phyloP scores from a whole-genome alignment of 1,140 invertebrate genomes.

The Drosophila novamexicana region DNA sequence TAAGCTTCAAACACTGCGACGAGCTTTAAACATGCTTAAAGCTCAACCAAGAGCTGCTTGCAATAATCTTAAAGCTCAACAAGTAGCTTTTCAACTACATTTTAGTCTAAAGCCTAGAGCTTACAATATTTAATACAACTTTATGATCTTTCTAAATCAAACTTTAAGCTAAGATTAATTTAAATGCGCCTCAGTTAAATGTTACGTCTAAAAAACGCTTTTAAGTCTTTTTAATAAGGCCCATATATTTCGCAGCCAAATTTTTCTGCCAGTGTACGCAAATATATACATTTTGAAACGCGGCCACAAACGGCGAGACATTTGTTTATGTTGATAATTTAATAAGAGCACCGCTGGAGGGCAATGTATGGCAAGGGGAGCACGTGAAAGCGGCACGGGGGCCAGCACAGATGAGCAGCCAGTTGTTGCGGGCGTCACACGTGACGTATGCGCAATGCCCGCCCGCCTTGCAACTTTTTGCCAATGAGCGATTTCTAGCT shows the following conservation, averaged over 20 bases:
- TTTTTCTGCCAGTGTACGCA: constrained; percentile 25
- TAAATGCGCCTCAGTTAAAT: no score
- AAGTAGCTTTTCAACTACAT: no score
- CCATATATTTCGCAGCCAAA: background rate
- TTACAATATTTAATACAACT: no score
- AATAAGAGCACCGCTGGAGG: constrained; percentile 66
- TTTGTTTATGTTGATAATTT: constrained; percentile 82
- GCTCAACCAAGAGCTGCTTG: no score
- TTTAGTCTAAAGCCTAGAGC: no score
- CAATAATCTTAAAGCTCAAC: no score
- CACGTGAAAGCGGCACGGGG: background rate
- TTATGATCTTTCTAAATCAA: no score
- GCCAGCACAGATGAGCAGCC: constrained; percentile 1
- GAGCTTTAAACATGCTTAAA: no score
- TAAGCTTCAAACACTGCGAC: no score
- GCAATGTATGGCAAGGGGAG: background rate
- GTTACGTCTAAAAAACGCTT: no score
- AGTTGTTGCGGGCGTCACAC: constrained; percentile 38
- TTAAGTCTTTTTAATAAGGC: no score
- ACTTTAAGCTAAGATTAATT: no score
- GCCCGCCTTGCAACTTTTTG: constrained; percentile 32
- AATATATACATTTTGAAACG: constrained; percentile 36
- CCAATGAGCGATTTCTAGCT: constrained; percentile 3
- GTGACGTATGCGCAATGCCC: constrained; percentile 60
- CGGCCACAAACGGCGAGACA: constrained; percentile 59